Evolutionary conservation across 2,113 vertebrate species (phyloP).

Genomic region (Origma solitaria): DNA sequence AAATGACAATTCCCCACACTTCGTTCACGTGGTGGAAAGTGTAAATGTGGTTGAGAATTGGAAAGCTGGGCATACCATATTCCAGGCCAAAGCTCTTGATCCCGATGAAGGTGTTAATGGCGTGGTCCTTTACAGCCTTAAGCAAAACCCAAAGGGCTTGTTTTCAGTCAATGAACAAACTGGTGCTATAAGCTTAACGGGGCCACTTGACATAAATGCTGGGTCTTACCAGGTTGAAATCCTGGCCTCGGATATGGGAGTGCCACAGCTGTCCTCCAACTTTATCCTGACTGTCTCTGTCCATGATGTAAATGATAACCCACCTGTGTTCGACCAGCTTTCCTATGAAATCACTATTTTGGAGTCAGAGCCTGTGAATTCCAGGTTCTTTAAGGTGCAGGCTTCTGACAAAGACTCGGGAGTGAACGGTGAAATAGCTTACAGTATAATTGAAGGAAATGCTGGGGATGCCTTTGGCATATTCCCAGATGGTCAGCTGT

Average conservation of each 20-base stretch:
- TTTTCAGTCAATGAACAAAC: slow-evolving; percentile 86
- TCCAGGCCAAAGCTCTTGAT: slow-evolving; percentile 90
- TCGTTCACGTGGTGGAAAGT: slow-evolving; percentile 84
- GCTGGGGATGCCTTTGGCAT: slow-evolving; percentile 89
- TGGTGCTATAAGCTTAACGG: slow-evolving; percentile 84
- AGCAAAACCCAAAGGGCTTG: slow-evolving; percentile 86
- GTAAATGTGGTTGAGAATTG: slow-evolving; percentile 95
- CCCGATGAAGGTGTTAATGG: slow-evolving; percentile 91
- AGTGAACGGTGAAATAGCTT: slow-evolving; percentile 91
- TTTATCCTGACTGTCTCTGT: slow-evolving; percentile 89
- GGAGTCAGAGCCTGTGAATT: slow-evolving; percentile 94
- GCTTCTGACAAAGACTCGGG: slow-evolving; percentile 93
- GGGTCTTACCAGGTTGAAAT: slow-evolving; percentile 93
- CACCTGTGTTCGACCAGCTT: slow-evolving; percentile 92
- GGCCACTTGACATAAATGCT: slow-evolving; percentile 83
- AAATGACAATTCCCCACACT: slow-evolving; percentile 93
- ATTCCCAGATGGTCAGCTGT: slow-evolving; percentile 95
- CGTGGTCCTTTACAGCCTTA: slow-evolving; percentile 86
- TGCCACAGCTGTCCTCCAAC: slow-evolving; percentile 84
- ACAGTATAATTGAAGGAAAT: slow-evolving; percentile 89
- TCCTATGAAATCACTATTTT: slow-evolving; percentile 91
- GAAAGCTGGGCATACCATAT: slow-evolving; percentile 90
- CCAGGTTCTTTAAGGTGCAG: slow-evolving; percentile 92
- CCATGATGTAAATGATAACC: slow-evolving; percentile 95
- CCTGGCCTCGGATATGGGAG: slow-evolving; percentile 85